Base-by-base conservation (phyloP, 1,140 invertebrate genomes). In the Nebria ingens region DNA sequence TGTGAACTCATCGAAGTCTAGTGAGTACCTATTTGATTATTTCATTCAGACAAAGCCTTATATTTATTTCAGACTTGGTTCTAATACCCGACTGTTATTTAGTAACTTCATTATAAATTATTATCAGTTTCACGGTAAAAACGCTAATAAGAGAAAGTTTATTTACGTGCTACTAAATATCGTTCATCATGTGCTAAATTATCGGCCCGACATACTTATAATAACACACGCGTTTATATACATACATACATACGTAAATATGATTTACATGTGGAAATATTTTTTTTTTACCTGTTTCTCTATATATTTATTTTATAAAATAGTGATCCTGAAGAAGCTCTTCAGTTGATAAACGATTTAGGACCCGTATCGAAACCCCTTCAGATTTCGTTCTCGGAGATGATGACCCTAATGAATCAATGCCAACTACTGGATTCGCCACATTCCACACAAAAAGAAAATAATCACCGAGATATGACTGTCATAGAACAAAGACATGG, bases 1-100 rank as follows among this genome's bases (percentile, higher is more conserved):
- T 92, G 89, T 65, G 85, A 89, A 69, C 75, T 92, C 55, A 85
- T 91, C 58, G 89, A 92, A 77, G 85, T 87, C 58, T 84, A 84
- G 89, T 91, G 71, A 84, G 84, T 83, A 58, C 4, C 57, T 40
- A 22, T 23, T 25, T 51, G 55, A 34, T 52, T 9, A 17, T 55
- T 11, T 12, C 54, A 17, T n/a, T n/a, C n/a, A n/a, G n/a, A n/a
- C n/a, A n/a, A n/a, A n/a, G n/a, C n/a, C n/a, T n/a, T n/a, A n/a
- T n/a, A n/a, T n/a, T n/a, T n/a, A n/a, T n/a, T n/a, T n/a, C n/a
- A n/a, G n/a, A n/a, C n/a, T n/a, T n/a, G n/a, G n/a, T n/a, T n/a
- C n/a, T n/a, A n/a, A n/a, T n/a, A n/a, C n/a, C n/a, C n/a, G n/a
- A n/a, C n/a, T n/a, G n/a, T n/a, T n/a, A n/a, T n/a, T n/a, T n/a